Percentiles rank a stretch among this genome's conserved stretches.
Conservation (phyloP, 2,797 vertebrate genomes). For the Enteromius thamalakanensis region DNA sequence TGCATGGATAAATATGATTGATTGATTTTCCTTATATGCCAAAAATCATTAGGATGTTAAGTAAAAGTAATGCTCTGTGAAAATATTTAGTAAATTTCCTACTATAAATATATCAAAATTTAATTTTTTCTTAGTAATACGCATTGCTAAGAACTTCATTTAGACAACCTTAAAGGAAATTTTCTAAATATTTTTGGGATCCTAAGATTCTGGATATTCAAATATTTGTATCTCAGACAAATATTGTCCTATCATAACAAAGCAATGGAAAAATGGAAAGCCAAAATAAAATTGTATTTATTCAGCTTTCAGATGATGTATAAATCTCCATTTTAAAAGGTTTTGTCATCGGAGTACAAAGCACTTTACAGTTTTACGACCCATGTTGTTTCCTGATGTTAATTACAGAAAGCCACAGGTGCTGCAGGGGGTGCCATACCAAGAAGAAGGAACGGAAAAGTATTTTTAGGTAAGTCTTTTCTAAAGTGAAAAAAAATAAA, state of each 20-base stretch:
- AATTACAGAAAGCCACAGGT: constrained; percentile 91
- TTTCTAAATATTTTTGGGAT: not conserved
- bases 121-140: not conserved
- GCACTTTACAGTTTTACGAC: not conserved
- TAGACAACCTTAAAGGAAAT: not conserved
- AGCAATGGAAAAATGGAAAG: not conserved
- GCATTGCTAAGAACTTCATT: not conserved
- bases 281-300: not conserved
- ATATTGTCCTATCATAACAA: too few relatives aligned
- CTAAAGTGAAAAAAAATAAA: not conserved
- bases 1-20: not conserved
- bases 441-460: constrained; percentile 90
- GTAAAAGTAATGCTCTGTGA: not conserved
- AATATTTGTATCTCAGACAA: not conserved
- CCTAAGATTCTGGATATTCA: not conserved
- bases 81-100: not conserved
- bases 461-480: constrained; percentile 89
- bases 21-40: not conserved
- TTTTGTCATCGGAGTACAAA: not conserved
- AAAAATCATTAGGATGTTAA: not conserved
- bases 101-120: not conserved
- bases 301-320: not conserved
- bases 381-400: constrained; percentile 55
- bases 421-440: constrained; percentile 92
- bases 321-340: not conserved